These are phyloP conservation scores for Hypsopygia costalis DNA, from an alignment of 2,888 invertebrate genomes.

Conservation along the genomic window DNA sequence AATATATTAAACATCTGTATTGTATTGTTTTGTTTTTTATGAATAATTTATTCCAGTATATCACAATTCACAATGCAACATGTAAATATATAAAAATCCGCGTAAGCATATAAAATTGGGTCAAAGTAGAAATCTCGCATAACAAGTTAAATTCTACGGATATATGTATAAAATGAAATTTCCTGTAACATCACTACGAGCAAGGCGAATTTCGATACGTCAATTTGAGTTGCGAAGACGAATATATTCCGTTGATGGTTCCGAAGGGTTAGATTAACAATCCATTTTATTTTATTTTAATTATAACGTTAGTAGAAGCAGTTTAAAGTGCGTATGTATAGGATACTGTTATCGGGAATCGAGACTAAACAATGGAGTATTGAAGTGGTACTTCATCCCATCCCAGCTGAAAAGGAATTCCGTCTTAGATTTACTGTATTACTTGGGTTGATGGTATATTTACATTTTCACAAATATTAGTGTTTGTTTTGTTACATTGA, in stretches of 20 bases:
- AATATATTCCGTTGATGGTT: background rate
- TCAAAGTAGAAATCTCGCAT: too few relatives aligned
- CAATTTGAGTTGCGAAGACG: background rate
- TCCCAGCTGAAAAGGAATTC: constrained; percentile 20
- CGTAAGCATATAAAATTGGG: too few relatives aligned
- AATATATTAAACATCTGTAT: too few relatives aligned
- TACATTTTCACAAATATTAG: too few relatives aligned
- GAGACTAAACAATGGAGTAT: constrained; percentile 22
- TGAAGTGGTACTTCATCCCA: constrained; percentile 23
- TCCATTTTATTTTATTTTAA: constrained; percentile 4
- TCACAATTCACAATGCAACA: too few relatives aligned
- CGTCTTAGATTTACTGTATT: constrained; percentile 8
- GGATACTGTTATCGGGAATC: constrained; percentile 14
- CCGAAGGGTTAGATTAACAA: constrained; percentile 2
- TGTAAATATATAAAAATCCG: too few relatives aligned
- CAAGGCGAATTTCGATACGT: background rate
- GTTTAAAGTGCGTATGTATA: background rate
- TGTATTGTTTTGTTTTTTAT: too few relatives aligned
- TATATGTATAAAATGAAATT: too few relatives aligned
- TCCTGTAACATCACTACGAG: too few relatives aligned
- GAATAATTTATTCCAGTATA: too few relatives aligned
- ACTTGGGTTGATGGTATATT: constrained; percentile 9
- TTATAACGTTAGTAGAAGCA: background rate
- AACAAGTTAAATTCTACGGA: too few relatives aligned
- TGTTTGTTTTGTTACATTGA: too few relatives aligned